These are phyloP conservation scores for Thera britannica DNA, from an alignment of 2,888 invertebrate species.

Conservation along the genomic window DNA sequence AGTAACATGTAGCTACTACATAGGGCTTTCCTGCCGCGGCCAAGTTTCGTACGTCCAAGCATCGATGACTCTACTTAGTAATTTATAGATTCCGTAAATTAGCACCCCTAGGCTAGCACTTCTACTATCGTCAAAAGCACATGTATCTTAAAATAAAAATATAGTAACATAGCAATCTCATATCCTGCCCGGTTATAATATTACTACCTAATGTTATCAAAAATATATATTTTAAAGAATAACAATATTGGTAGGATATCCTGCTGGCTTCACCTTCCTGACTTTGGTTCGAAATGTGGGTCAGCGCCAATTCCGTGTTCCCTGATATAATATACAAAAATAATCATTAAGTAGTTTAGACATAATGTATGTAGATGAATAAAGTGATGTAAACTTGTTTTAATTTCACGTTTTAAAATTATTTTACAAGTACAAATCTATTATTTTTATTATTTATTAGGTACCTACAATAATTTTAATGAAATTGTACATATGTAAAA, in stretches of 20 bases:
- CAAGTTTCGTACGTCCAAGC: conserved; percentile 23
- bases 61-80: conserved; percentile 8
- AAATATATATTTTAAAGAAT: neutral
- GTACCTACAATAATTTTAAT: conserved; percentile 68
- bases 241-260: neutral
- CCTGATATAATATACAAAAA: conserved; percentile 72
- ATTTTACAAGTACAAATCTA: conserved; percentile 81
- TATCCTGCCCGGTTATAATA: neutral
- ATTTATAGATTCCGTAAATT: conserved; percentile 22
- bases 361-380: conserved; percentile 72
- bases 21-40: conserved; percentile 8
- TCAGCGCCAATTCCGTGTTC: conserved; percentile 55
- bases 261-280: conserved; percentile 2
- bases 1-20: conserved; percentile 2
- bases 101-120: conserved; percentile 22
- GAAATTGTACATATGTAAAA: conserved; percentile 83
- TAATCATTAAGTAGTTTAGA: conserved; percentile 81
- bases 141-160: neutral
- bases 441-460: conserved; percentile 73
- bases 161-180: neutral
- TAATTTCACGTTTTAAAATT: conserved; percentile 68
- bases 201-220: neutral
- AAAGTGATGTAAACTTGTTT: conserved; percentile 64
- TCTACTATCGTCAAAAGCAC: conserved; percentile 15
- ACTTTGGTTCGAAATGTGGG: conserved; percentile 23